Evolutionary conservation across 2,113 vertebrate genomes (phyloP), one percentile per base, ranked within the genome.

Genomic region (Anser brachyrhynchus): DNA sequence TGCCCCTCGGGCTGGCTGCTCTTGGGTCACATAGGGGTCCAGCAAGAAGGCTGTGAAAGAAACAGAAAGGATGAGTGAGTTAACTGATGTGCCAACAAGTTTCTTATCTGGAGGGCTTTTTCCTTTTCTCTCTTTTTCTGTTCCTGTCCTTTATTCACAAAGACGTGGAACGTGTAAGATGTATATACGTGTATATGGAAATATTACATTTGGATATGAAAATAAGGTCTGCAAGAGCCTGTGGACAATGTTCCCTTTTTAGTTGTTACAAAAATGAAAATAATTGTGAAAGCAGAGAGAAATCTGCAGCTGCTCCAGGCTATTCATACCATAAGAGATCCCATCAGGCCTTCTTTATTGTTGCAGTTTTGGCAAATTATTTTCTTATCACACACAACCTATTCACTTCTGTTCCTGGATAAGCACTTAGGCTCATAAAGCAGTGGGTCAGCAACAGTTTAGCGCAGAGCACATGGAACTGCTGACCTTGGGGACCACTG

Each of bases 301-400:
- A 96, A 97, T 98, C 97, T 97, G 98, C 98, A 98, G 98, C 98
- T 98, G 98, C 98, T 98, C 96, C 19, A 65, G 98, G 98, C 98
- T 97, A 98, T 98, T 98, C 98, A 97, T 97, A 96, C 98, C 96
- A 73, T 98, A 98, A 98, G 97, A 98, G 98, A 98, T 98, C 98
- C 98, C 98, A 97, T 97, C 97, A 98, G 98, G 97, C 98, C 96
- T 96, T 97, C 98, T 98, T 98, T 98, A 98, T 98, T 98, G 98
- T 98, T 98, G 97, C 97, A 98, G 97, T 98, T 98, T 98, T 98
- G 98, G 98, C 98, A 98, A 98, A 98, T 98, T 98, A 98, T 98
- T 98, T 98, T 98, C 98, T 98, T 98, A 98, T 98, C 98, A 97
- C 98, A 98, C 95, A 98, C 98, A 98, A 98, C 98, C 98, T 98